A percentile compares a stretch with the other conserved stretches of the same genome.
Conservation (phyloP, 2,888 invertebrate genomes). For the Romanomermis culicivorax region DNA sequence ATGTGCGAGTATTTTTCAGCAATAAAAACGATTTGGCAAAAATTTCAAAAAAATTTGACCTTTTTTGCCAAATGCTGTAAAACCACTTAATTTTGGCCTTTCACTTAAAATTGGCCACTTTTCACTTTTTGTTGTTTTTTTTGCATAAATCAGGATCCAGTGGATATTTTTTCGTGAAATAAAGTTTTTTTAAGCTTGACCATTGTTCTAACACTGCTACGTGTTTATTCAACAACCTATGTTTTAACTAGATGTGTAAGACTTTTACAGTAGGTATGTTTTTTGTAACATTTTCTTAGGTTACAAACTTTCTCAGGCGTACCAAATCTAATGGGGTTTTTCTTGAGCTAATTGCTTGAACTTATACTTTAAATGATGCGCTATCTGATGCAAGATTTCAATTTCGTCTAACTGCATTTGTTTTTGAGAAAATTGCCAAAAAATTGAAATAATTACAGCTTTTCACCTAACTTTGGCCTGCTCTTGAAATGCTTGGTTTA, state of each 20-base stretch:
- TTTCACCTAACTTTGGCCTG: not conserved
- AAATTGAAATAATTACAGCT: not conserved
- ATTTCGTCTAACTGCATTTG: not conserved
- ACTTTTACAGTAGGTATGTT: not conserved
- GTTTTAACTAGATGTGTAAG: not conserved
- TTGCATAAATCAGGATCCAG: not conserved
- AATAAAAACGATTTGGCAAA: too few relatives aligned
- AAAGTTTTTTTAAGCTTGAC: not conserved
- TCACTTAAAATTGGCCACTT: not conserved
- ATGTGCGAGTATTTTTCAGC: too few relatives aligned
- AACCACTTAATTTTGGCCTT: not conserved
- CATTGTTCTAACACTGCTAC: not conserved
- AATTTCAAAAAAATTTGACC: too few relatives aligned
- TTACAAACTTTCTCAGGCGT: not conserved
- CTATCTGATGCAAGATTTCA: not conserved
- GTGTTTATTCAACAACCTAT: not conserved
- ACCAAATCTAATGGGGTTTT: not conserved
- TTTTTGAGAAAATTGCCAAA: not conserved
- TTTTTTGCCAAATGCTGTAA: too few relatives aligned
- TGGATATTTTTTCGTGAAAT: not conserved
- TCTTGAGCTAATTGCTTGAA: not conserved
- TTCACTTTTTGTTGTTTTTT: not conserved
- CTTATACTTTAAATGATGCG: not conserved
- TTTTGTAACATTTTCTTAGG: not conserved
- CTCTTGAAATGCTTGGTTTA: not conserved